phyloP scores from a whole-genome alignment of 2,888 invertebrate genomes.

The Macaria liturata region DNA sequence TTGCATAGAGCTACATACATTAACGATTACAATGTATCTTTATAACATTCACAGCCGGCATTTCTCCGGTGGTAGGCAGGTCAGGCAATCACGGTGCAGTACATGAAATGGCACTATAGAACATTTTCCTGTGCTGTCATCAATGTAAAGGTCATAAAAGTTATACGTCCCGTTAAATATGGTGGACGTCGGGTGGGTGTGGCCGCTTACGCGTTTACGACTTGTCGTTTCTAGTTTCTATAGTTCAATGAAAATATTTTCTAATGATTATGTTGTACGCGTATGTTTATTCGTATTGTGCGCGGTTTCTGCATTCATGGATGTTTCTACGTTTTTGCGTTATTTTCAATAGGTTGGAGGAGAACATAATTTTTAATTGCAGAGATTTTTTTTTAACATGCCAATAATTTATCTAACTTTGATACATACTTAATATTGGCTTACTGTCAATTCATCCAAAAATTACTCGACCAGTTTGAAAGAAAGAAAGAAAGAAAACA shows the following conservation, averaged over 20 bases:
- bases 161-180: constrained; percentile 62
- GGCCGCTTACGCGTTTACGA: constrained; percentile 62
- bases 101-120: constrained; percentile 42
- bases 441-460: no score
- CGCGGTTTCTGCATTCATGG: no score
- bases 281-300: constrained; percentile 4
- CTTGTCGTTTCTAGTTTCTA: constrained; percentile 37
- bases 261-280: constrained; percentile 9
- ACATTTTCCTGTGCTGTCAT: constrained; percentile 57
- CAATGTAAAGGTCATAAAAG: constrained; percentile 73
- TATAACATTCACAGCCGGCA: constrained; percentile 21
- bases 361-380: no score
- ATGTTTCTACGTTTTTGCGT: no score
- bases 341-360: no score
- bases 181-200: constrained; percentile 47
- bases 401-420: no score
- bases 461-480: no score
- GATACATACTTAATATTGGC: no score
- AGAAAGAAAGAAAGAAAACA: no score
- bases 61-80: constrained; percentile 19
- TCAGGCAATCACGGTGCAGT: constrained; percentile 20
- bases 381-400: no score
- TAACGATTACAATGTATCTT: constrained; percentile 17
- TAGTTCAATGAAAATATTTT: constrained; percentile 22
- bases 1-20: constrained; percentile 5